Conservation (phyloP, 2,888 invertebrate genomes). For the Tenthredo mesomela region DNA sequence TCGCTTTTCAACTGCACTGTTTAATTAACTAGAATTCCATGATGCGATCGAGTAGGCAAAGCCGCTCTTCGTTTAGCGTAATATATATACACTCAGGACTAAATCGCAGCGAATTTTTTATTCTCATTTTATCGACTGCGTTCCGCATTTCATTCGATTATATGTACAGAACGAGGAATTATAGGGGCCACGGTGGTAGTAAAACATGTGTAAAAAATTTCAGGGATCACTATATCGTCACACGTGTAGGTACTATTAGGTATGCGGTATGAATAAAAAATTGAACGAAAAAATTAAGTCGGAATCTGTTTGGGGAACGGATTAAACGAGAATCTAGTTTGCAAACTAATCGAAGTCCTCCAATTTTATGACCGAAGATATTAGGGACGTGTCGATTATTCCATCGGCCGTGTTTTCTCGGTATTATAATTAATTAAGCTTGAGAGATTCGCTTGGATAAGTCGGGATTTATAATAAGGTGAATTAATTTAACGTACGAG, state of each 20-base stretch:
- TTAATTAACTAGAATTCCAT: constrained; percentile 9
- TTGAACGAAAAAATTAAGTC: background rate
- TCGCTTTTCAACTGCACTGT: constrained; percentile 1
- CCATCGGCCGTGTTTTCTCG: background rate
- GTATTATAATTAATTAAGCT: background rate
- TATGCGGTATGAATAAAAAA: background rate
- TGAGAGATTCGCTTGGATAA: background rate
- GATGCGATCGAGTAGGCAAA: constrained; percentile 1
- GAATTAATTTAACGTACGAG: background rate
- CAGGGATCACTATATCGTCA: background rate
- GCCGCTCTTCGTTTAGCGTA: background rate
- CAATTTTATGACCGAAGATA: background rate
- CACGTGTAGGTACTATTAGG: background rate
- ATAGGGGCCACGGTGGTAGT: background rate
- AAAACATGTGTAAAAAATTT: background rate
- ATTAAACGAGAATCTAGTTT: background rate
- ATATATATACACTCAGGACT: background rate
- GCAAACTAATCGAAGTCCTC: background rate
- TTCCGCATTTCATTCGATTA: background rate
- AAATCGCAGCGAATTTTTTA: background rate
- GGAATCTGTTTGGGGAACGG: background rate
- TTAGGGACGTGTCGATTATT: background rate
- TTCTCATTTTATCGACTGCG: background rate
- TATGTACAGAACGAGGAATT: background rate
- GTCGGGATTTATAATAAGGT: background rate